Percentiles rank a stretch among this genome's conserved stretches.
Conservation (phyloP, 2,888 invertebrate species). For the Hymenopus coronatus region DNA sequence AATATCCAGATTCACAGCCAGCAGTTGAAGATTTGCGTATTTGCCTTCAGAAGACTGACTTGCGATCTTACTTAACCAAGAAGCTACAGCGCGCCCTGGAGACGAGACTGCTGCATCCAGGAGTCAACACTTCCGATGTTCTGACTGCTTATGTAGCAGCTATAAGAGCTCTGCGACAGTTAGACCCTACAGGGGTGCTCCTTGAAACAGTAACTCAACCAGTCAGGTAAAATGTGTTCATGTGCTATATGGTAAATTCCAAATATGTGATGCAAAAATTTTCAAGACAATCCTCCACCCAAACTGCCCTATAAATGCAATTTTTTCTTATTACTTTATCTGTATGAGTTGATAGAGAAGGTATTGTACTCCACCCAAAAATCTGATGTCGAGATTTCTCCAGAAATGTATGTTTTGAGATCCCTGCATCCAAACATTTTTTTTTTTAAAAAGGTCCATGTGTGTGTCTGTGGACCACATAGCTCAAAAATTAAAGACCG, state of each 20-base stretch:
- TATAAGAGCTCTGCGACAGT: constrained; percentile 84
- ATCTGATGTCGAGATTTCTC: too few relatives aligned
- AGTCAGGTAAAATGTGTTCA: constrained; percentile 56
- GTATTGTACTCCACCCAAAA: too few relatives aligned
- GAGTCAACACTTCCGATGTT: constrained; percentile 94
- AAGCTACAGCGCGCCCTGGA: constrained; percentile 80
- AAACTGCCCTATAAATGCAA: too few relatives aligned
- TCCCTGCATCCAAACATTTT: too few relatives aligned
- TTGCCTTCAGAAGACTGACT: constrained; percentile 83
- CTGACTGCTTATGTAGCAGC: constrained; percentile 94
- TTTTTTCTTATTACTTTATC: too few relatives aligned
- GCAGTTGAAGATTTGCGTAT: constrained; percentile 85
- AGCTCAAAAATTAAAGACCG: too few relatives aligned
- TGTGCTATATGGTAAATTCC: background rate
- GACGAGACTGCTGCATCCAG: constrained; percentile 84
- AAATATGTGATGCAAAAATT: too few relatives aligned
- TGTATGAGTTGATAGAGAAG: too few relatives aligned
- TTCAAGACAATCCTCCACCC: too few relatives aligned
- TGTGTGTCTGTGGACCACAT: too few relatives aligned
- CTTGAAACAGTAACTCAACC: constrained; percentile 93
- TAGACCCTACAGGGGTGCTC: constrained; percentile 92
- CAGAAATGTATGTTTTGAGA: too few relatives aligned
- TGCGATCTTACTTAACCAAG: constrained; percentile 72
- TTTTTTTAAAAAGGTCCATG: too few relatives aligned
- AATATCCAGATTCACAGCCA: constrained; percentile 93